phyloP scores from a whole-genome alignment of 2,888 invertebrate genomes.

The Mellilla xanthometata region DNA sequence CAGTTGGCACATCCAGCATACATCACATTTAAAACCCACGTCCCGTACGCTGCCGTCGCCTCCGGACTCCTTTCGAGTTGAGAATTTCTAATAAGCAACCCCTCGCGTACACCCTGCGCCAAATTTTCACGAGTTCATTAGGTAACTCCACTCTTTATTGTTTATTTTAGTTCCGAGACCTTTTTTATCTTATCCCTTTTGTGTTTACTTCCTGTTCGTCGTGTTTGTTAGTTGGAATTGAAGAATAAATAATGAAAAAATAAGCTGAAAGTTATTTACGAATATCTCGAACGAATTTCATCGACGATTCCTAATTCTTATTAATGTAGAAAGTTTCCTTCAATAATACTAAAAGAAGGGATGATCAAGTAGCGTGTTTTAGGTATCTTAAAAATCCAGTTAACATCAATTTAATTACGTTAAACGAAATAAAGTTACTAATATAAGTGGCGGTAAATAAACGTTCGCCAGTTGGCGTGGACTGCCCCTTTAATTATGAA shows the following conservation, averaged over 20 bases:
- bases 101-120: conserved; percentile 58
- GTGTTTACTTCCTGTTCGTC: conserved; percentile 43
- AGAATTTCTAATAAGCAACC: conserved; percentile 68
- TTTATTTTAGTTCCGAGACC: conserved; percentile 61
- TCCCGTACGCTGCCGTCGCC: conserved; percentile 43
- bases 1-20: conserved; percentile 14
- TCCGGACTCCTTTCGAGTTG: conserved; percentile 52
- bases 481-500: conserved; percentile 79
- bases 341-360: too few species aligned
- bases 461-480: conserved; percentile 65
- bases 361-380: too few species aligned
- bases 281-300: too few species aligned
- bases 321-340: too few species aligned
- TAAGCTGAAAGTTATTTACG: neutral
- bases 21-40: conserved; percentile 46
- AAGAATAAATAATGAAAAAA: conserved; percentile 29
- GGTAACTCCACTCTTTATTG: conserved; percentile 62
- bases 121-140: conserved; percentile 70
- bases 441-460: conserved; percentile 66
- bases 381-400: too few species aligned
- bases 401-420: conserved; percentile 8
- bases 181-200: conserved; percentile 53
- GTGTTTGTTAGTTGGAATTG: conserved; percentile 44
- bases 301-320: too few species aligned
- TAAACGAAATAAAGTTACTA: conserved; percentile 47